Conservation (phyloP, 2,888 invertebrate genomes). For the Cheilosia vernalis region DNA sequence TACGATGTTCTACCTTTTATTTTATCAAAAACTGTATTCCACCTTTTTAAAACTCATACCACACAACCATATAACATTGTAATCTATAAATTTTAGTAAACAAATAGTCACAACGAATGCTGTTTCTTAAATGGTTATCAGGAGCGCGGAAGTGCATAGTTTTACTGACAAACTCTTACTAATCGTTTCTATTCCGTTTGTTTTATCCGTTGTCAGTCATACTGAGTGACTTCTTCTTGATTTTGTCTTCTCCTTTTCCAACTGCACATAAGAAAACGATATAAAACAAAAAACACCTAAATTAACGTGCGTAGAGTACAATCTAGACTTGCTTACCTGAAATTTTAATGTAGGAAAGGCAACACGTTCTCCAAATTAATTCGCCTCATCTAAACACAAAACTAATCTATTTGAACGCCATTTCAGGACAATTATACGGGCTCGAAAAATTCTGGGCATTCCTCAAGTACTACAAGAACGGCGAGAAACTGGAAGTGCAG, state of each 20-base stretch:
- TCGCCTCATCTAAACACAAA: background rate
- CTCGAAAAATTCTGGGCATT: conserved; percentile 99
- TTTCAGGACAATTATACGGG: conserved; percentile 95
- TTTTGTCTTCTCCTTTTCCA: background rate
- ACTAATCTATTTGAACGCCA: conserved; percentile 15
- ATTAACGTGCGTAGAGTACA: conserved; percentile 29
- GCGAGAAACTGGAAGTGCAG: conserved; percentile 89
- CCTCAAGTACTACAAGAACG: conserved; percentile 96
- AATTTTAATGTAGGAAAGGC: background rate
- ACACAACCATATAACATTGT: no score
- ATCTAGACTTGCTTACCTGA: background rate
- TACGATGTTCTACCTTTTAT: no score
- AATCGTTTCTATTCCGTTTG: no score
- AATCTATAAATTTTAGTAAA: no score
- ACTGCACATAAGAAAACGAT: background rate
- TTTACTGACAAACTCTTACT: no score
- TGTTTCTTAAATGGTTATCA: no score
- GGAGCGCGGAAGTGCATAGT: no score
- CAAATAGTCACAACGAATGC: no score
- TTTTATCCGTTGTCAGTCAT: no score
- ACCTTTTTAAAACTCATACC: no score
- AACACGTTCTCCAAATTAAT: background rate
- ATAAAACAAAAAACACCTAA: background rate
- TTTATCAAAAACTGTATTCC: no score
- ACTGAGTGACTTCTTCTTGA: no score